Percentiles rank a stretch among this genome's conserved stretches.
These are phyloP conservation scores for Drosophila asahinai DNA, from an alignment of 1,140 invertebrate species.

Conservation along the genomic window DNA sequence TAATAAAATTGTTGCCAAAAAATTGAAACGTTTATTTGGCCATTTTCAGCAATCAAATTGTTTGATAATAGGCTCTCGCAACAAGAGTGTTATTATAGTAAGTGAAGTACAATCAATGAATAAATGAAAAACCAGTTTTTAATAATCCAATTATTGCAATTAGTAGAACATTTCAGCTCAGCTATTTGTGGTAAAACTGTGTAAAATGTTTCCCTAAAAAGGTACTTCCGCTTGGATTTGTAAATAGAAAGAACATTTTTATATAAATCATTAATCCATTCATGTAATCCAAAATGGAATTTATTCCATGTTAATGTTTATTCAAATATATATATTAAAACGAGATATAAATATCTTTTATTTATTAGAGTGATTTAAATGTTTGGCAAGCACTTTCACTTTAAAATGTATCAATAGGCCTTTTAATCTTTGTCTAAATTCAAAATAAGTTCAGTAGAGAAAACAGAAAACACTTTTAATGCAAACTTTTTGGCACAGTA, in stretches of 20 bases:
- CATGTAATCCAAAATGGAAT: neutral
- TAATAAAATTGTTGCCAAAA: neutral
- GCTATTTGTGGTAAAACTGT: neutral
- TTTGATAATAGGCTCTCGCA: neutral
- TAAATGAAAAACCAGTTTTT: neutral
- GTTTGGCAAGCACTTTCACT: too few species aligned
- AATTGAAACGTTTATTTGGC: neutral
- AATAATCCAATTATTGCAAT: conserved; percentile 4
- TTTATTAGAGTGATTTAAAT: too few species aligned
- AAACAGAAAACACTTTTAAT: neutral
- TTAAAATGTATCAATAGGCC: too few species aligned
- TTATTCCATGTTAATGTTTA: neutral
- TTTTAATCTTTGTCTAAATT: too few species aligned
- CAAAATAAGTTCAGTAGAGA: too few species aligned
- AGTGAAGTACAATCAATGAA: neutral
- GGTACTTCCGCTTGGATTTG: neutral
- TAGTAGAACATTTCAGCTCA: neutral
- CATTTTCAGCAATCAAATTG: neutral
- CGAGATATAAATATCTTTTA: too few species aligned
- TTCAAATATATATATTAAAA: neutral
- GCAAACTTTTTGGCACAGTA: neutral
- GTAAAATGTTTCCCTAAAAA: neutral
- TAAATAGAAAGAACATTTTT: neutral
- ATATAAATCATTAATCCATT: neutral
- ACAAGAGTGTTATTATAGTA: conserved; percentile 2